phyloP scores from a whole-genome alignment of 2,888 invertebrate species.

The Lasioglossum villosulum region DNA sequence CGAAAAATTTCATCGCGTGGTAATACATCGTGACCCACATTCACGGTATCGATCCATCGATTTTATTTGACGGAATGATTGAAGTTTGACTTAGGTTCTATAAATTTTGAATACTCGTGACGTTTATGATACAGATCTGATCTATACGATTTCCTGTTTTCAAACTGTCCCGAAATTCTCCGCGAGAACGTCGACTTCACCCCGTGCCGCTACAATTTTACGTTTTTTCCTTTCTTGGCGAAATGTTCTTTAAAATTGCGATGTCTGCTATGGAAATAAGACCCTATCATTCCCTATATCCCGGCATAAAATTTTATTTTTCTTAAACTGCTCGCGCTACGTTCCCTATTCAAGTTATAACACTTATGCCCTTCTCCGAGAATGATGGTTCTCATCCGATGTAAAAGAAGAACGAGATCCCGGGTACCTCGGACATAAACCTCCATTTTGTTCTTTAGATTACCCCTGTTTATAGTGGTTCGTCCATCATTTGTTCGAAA shows the following conservation, averaged over 20 bases:
- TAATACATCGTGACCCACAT: not conserved
- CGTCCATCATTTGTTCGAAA: not conserved
- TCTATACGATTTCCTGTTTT: not conserved
- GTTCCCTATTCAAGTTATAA: not conserved
- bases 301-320: constrained; percentile 10
- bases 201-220: not conserved
- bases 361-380: not conserved
- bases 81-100: not conserved
- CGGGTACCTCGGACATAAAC: not conserved
- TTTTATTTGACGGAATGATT: not conserved
- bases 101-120: not conserved
- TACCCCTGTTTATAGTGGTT: not conserved
- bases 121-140: not conserved
- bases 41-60: not conserved
- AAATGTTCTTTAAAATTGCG: not conserved
- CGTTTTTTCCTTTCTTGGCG: not conserved
- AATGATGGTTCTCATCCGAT: not conserved
- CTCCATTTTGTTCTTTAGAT: not conserved
- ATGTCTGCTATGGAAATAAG: not conserved
- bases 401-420: not conserved
- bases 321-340: not conserved
- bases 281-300: not conserved
- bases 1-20: not conserved
- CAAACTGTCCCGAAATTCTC: not conserved
- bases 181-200: not conserved